Evolutionary conservation across 2,797 vertebrate species (phyloP).

Genomic region (Pipistrellus kuhlii): DNA sequence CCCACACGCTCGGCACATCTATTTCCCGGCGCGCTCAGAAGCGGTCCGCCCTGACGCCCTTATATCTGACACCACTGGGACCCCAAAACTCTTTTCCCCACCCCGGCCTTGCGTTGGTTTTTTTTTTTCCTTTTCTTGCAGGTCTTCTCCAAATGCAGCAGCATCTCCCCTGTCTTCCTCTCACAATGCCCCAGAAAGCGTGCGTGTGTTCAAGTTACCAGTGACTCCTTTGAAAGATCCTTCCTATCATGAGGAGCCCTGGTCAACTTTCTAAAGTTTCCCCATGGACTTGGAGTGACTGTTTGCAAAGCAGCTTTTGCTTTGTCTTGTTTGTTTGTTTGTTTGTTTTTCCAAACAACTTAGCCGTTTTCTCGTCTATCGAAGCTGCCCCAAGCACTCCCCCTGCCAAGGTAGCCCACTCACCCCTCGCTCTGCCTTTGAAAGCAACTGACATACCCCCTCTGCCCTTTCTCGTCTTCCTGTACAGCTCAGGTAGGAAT

Average conservation of each 20-base stretch:
- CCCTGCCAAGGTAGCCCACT: neutral
- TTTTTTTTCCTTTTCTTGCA: neutral
- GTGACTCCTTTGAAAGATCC: neutral
- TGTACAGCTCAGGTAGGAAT: neutral
- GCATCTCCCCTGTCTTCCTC: neutral
- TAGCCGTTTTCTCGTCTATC: neutral
- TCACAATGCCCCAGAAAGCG: neutral
- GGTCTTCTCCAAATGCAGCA: neutral
- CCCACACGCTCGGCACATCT: neutral
- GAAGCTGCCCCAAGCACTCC: neutral
- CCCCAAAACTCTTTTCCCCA: neutral
- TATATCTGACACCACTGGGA: neutral
- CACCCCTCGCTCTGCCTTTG: neutral
- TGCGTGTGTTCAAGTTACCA: neutral
- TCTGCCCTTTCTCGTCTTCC: neutral
- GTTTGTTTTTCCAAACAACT: neutral
- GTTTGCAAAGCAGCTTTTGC: neutral
- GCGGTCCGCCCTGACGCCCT: neutral
- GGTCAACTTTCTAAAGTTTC: neutral
- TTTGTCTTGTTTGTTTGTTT: slow-evolving; percentile 22
- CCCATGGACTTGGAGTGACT: neutral
- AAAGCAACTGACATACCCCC: neutral
- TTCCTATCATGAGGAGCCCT: neutral
- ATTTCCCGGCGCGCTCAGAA: neutral
- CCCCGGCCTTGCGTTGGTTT: neutral